Base-by-base conservation (phyloP, 2,888 invertebrate genomes). In the Tetranychus piercei region DNA sequence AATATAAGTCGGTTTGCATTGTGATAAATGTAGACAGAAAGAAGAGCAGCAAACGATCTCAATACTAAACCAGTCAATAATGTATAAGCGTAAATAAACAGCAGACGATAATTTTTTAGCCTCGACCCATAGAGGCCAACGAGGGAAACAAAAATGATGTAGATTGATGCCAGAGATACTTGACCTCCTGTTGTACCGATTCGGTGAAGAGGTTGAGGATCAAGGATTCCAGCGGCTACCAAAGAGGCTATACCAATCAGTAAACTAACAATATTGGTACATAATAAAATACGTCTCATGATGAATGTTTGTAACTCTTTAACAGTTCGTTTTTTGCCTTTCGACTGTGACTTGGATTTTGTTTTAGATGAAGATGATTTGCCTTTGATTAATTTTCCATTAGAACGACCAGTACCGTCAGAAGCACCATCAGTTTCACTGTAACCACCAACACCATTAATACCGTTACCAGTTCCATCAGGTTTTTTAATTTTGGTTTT, bases 181-280 rank as follows among this genome's bases (percentile, higher is more conserved):
- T 71, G 71, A 18, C 43, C 71, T 44, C 71, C 71, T 43, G 71
- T 71, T 43, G 71, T 71, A n/a, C 45, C 45, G 44, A 71, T 44
- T 20, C 44, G 43, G 34, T 71, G 71, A 44, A 71, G 45, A 43
- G 71, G 71, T 44, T 71, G 43, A n/a, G 71, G 71, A 44, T 71
- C 71, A 43, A 71, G n/a, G n/a, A 71, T 44, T 44, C 71, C 71
- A 34, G 71, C 71, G 43, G 34, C 15, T 11, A 71, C 71, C n/a
- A 71, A 18, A n/a, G 71, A 34, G 22, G 45, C 34, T n/a, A 71
- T 34, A 45, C 44, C 71, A 18, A 71, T 45, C 22, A 71, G 34
- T 20, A 71, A 9, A 45, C 18, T 44, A 34, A 71, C 34, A 34
- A 45, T 45, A 11, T 71, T 71, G 34, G 20, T 44, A 71, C 20